These are phyloP conservation scores for Gnathonemus longibarbis DNA, from an alignment of 2,113 vertebrate species.

Conservation along the genomic window DNA sequence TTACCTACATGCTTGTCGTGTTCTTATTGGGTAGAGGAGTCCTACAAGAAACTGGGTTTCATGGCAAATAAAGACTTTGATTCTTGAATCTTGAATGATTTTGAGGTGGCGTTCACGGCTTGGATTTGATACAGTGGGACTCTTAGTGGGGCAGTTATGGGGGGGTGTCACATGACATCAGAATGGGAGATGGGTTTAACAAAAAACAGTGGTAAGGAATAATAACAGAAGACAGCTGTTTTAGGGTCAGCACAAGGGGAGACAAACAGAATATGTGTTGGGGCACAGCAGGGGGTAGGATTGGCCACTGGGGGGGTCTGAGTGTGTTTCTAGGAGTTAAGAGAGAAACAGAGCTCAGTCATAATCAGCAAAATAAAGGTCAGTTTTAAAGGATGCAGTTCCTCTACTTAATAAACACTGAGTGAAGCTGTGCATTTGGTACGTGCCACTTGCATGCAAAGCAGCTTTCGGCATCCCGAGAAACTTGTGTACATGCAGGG, in stretches of 20 bases:
- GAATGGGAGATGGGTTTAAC: neutral
- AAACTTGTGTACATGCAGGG: neutral
- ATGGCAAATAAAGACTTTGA: neutral
- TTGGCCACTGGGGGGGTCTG: neutral
- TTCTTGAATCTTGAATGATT: neutral
- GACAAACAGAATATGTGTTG: neutral
- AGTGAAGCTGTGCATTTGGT: neutral
- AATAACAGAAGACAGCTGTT: neutral
- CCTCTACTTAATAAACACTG: neutral
- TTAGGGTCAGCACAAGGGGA: neutral
- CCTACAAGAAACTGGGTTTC: neutral
- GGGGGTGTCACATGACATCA: neutral
- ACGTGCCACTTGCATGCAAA: neutral
- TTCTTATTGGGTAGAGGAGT: neutral
- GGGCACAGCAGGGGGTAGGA: neutral
- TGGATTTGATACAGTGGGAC: neutral
- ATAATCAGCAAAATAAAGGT: neutral
- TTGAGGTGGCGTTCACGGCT: neutral
- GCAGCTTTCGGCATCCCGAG: neutral
- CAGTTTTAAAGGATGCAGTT: neutral
- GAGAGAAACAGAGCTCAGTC: neutral
- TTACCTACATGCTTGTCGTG: neutral
- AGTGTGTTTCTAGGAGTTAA: neutral
- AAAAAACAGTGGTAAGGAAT: neutral
- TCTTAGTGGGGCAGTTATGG: neutral